Percentiles rank a stretch among this genome's conserved stretches.
Conservation (phyloP, 2,888 invertebrate genomes). For the Eristalinus aeneus region DNA sequence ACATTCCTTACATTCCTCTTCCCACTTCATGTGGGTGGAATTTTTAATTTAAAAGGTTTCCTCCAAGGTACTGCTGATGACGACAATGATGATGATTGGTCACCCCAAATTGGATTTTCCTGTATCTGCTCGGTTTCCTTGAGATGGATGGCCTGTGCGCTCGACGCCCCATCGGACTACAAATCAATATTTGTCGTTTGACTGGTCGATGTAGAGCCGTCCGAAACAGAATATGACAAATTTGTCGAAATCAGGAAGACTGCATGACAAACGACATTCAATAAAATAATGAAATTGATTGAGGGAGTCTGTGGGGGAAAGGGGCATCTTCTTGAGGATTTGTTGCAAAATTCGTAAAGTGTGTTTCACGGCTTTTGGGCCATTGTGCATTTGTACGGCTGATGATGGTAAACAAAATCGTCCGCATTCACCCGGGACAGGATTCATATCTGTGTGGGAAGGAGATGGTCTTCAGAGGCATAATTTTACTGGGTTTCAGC, state of each 20-base stretch:
- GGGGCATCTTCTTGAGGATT: no score
- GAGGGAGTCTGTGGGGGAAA: no score
- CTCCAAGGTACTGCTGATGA: conserved; percentile 12
- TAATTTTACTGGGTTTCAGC: no score
- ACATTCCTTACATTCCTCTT: background rate
- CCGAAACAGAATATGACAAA: background rate
- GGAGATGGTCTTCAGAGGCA: no score
- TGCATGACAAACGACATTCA: background rate
- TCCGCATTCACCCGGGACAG: no score
- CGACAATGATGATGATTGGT: conserved; percentile 25
- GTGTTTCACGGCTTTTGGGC: no score
- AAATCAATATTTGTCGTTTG: conserved; percentile 15
- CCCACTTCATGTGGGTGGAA: background rate
- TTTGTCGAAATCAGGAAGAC: background rate
- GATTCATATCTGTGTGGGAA: no score
- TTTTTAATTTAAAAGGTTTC: conserved; percentile 28
- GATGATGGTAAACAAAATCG: no score
- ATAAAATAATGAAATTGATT: background rate
- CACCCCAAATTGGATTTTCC: conserved; percentile 25
- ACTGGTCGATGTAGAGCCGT: background rate
- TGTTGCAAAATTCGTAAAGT: no score
- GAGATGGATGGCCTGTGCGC: background rate
- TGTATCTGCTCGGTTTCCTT: background rate
- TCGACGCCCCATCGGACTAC: background rate
- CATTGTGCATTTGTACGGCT: no score